phyloP scores from a whole-genome alignment of 2,797 vertebrate species.

The Eutrigla gurnardus region DNA sequence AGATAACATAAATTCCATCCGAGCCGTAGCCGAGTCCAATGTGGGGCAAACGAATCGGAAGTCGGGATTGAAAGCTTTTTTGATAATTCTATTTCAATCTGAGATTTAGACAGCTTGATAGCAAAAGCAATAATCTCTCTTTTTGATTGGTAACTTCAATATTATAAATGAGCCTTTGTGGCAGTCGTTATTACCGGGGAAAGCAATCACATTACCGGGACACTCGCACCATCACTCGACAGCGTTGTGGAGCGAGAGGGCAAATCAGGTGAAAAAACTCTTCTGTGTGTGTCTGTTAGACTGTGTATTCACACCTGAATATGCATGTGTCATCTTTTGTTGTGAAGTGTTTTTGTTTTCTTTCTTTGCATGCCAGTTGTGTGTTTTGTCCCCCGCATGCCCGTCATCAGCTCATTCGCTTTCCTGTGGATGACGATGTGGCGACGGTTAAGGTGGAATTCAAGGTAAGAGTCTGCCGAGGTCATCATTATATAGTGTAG shows the following conservation, averaged over 20 bases:
- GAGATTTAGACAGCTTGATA: slow-evolving; percentile 12
- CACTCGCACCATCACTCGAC: slow-evolving; percentile 8
- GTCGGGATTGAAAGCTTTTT: slow-evolving; percentile 28
- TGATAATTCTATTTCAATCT: slow-evolving; percentile 18
- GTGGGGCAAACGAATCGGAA: slow-evolving; percentile 12
- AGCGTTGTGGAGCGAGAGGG: not conserved
- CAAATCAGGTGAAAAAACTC: not conserved
- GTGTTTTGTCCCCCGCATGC: slow-evolving; percentile 64
- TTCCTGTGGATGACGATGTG: slow-evolving; percentile 71
- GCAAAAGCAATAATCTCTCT: slow-evolving; percentile 23
- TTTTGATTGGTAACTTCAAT: slow-evolving; percentile 18
- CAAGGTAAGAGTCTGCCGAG: slow-evolving; percentile 55
- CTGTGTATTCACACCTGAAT: slow-evolving; percentile 3
- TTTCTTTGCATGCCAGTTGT: slow-evolving; percentile 50
- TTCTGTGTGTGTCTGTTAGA: not conserved
- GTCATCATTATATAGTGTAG: not conserved
- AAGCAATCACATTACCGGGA: slow-evolving; percentile 26
- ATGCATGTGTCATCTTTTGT: slow-evolving; percentile 16
- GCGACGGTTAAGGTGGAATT: slow-evolving; percentile 50
- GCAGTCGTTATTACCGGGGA: slow-evolving; percentile 2
- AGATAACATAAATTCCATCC: slow-evolving; percentile 7
- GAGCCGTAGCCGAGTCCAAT: not conserved
- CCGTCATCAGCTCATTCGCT: slow-evolving; percentile 72
- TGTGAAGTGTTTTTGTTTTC: not conserved
- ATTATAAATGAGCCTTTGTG: slow-evolving; percentile 15